phyloP scores from a whole-genome alignment of 2,888 invertebrate genomes.

The Eulithis prunata region DNA sequence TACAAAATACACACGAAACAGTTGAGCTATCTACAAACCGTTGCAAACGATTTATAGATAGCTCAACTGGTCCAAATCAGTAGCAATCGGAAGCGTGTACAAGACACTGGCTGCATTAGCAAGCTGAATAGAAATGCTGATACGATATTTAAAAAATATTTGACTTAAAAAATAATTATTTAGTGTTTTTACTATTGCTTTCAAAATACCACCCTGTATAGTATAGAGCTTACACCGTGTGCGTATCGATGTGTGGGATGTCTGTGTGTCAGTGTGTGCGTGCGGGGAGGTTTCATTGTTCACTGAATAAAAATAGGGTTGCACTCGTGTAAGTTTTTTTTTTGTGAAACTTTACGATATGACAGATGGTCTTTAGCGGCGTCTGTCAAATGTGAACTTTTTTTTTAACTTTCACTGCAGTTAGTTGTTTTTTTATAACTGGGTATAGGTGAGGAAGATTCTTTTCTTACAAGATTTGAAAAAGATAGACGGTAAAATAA shows the following conservation, averaged over 20 bases:
- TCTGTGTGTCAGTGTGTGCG: slow-evolving; percentile 34
- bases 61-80: too few relatives aligned
- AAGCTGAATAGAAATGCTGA: too few relatives aligned
- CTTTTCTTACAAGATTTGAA: neutral
- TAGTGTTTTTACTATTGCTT: too few relatives aligned
- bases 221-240: slow-evolving; percentile 11
- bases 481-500: too few relatives aligned
- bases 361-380: slow-evolving; percentile 11
- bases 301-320: slow-evolving; percentile 26
- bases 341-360: slow-evolving; percentile 1
- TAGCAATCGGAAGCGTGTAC: too few relatives aligned
- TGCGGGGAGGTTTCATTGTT: slow-evolving; percentile 26
- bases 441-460: neutral
- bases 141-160: too few relatives aligned
- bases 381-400: slow-evolving; percentile 6
- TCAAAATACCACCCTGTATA: slow-evolving; percentile 17
- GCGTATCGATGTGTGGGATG: slow-evolving; percentile 30
- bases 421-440: neutral
- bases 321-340: slow-evolving; percentile 5
- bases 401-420: too few relatives aligned
- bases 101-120: too few relatives aligned
- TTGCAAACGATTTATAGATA: too few relatives aligned
- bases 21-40: too few relatives aligned
- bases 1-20: too few relatives aligned
- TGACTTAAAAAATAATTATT: too few relatives aligned